Conservation (phyloP, 1,140 invertebrate genomes). For the Platyura marginata region DNA sequence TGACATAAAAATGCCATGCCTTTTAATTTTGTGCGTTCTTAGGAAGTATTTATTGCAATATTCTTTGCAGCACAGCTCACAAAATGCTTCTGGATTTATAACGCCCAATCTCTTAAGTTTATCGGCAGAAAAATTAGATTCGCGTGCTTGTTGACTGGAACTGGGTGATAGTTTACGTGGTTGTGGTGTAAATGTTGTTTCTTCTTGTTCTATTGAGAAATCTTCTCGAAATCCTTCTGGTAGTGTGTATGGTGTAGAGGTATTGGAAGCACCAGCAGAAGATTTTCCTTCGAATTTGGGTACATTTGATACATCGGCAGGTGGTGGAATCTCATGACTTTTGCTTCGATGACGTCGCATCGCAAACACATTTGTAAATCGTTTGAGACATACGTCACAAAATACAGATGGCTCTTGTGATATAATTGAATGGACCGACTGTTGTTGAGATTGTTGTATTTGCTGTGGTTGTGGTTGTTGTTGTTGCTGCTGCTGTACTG, state of each 20-base stretch:
- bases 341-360: conserved; percentile 30
- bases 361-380: conserved; percentile 31
- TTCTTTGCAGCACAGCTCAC: conserved; percentile 87
- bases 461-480: conserved; percentile 13
- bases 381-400: conserved; percentile 31
- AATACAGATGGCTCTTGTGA: conserved; percentile 15
- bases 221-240: conserved; percentile 24
- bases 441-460: conserved; percentile 6
- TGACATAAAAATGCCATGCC: conserved; percentile 49
- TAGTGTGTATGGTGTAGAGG: conserved; percentile 10
- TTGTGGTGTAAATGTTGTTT: conserved; percentile 29
- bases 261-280: conserved; percentile 3
- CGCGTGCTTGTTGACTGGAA: conserved; percentile 38
- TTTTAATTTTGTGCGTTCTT: conserved; percentile 73
- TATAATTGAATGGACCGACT: conserved; percentile 4
- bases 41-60: conserved; percentile 92
- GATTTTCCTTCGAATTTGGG: not conserved
- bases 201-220: conserved; percentile 30
- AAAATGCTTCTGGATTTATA: conserved; percentile 75
- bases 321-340: conserved; percentile 21
- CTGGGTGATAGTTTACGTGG: conserved; percentile 38
- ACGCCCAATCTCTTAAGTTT: conserved; percentile 56
- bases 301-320: not conserved
- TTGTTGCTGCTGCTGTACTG: not conserved
- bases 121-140: conserved; percentile 43